phyloP scores from a whole-genome alignment of 2,797 vertebrate genomes.

The Delichon dasypus region DNA sequence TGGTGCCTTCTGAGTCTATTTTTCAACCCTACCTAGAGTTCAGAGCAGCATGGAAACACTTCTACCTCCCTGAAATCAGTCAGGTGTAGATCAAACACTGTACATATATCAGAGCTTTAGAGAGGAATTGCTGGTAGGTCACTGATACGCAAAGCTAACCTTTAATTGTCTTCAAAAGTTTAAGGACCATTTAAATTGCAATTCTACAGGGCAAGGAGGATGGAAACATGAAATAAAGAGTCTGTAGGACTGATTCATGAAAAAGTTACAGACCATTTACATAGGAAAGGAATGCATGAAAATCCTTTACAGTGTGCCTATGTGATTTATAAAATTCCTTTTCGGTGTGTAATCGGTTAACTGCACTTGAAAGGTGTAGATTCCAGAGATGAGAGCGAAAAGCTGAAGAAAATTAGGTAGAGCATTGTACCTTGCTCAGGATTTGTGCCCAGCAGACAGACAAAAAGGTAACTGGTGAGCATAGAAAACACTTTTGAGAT shows the following conservation, averaged over 20 bases:
- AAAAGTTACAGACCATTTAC: constrained; percentile 62
- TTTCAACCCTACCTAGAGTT: background rate
- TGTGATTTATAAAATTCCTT: constrained; percentile 62
- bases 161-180: constrained; percentile 61
- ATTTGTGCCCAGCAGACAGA: constrained; percentile 7
- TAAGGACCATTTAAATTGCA: constrained; percentile 64
- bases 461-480: background rate
- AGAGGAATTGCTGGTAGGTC: constrained; percentile 32
- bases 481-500: background rate
- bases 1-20: background rate
- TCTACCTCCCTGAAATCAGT: constrained; percentile 8
- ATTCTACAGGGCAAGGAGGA: constrained; percentile 24
- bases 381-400: constrained; percentile 44
- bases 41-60: constrained; percentile 16
- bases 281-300: constrained; percentile 63
- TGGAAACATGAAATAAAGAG: constrained; percentile 30
- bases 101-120: constrained; percentile 16
- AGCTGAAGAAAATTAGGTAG: constrained; percentile 14
- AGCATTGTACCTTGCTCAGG: constrained; percentile 18
- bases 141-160: constrained; percentile 60
- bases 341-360: constrained; percentile 46
- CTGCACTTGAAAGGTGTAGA: constrained; percentile 47
- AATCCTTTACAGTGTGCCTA: constrained; percentile 56
- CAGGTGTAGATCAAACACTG: constrained; percentile 33
- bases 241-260: constrained; percentile 36